Base-by-base conservation (phyloP, 2,797 vertebrate species). In the Enteromius thamalakanensis region DNA sequence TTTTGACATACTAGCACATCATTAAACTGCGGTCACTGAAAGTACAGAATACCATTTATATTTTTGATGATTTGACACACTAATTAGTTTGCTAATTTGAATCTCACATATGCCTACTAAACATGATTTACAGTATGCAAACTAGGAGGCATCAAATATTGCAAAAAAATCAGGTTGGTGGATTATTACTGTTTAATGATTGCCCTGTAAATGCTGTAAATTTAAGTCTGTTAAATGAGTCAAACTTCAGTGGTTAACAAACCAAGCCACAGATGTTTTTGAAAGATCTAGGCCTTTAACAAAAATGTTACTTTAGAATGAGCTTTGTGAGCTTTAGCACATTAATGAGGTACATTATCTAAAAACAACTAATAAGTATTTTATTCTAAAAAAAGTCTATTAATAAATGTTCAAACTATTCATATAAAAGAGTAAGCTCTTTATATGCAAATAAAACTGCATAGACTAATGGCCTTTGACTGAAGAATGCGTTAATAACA, bases 201-300 rank as follows among this genome's bases (percentile, higher is more conserved):
- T 74, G 10, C 19, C 34, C 29, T 74, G 10, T n/a, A 75, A 37
- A 53, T n/a, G 4, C 17, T 6, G 47, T 15, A 15, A 23, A 10
- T 11, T 29, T 74, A 29, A 11, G 6, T n/a, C n/a, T n/a, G n/a
- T n/a, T n/a, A 32, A 3, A 74, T 34, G 10, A n/a, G 47, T 74
- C 47, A 53, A 74, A 32, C 53, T 23, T 75, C 29, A 75, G 49
- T 55, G 72, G 72, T 76, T 76, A 58, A 55, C 51, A 74, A 75
- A 55, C 32, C 32, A 75, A 40, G 19, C 51, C 19, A 75, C 72
- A 34, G 17, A 34, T 21, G 70, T 53, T 40, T 8, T 40, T 23
- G 32, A 51, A 12, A n/a, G 5, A 75, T 75, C 3, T n/a, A 23
- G 40, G 34, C 3, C 71, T 53, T 32, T 32, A 6, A 5, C n/a